Conservation (phyloP, 1,140 invertebrate species). For the Leptinotarsa texana region DNA sequence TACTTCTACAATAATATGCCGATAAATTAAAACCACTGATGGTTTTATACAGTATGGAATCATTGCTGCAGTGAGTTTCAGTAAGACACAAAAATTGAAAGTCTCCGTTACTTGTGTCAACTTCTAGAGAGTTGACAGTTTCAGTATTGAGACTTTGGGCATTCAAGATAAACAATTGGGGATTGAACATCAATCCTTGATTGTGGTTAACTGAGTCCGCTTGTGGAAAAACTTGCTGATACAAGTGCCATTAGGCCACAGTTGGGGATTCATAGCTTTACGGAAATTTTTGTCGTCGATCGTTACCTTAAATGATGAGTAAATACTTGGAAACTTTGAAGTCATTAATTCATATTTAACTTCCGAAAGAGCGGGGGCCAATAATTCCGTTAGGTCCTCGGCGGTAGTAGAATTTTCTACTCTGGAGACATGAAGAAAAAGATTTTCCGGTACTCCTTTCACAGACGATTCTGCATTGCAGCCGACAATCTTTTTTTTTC, state of each 20-base stretch:
- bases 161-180: neutral
- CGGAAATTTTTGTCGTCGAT: conserved; percentile 14
- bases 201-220: neutral
- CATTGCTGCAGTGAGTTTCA: neutral
- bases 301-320: conserved; percentile 14
- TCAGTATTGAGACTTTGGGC: neutral
- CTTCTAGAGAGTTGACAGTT: neutral
- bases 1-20: neutral
- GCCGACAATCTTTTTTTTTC: conserved; percentile 11
- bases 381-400: conserved; percentile 1
- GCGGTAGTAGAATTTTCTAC: conserved; percentile 1
- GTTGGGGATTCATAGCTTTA: neutral
- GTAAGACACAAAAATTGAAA: neutral
- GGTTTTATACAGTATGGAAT: neutral
- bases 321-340: conserved; percentile 10
- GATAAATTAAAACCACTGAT: neutral
- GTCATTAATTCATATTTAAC: conserved; percentile 5
- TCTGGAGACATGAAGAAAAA: conserved; percentile 7
- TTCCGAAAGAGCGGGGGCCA: neutral
- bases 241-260: conserved; percentile 10
- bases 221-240: conserved; percentile 16
- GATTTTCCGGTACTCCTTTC: neutral
- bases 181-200: neutral
- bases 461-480: conserved; percentile 9
- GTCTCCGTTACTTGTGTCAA: neutral